Evolutionary conservation across 2,888 invertebrate species (phyloP), one percentile per base, ranked within the genome.

Genomic region (Heliothis peltigera): DNA sequence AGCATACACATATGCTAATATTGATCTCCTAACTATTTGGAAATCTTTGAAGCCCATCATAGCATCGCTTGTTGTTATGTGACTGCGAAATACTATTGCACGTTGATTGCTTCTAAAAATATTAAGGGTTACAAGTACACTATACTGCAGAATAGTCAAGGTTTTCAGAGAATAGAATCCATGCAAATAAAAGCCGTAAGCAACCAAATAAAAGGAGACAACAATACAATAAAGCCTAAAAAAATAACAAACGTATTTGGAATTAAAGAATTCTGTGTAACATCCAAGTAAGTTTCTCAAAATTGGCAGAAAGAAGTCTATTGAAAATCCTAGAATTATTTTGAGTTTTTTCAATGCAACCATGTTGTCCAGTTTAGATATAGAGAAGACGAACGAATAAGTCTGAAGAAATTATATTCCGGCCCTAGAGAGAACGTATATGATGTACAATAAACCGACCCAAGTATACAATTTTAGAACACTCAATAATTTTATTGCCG

Each of bases 81-180:
- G n/a, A 0, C 0, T 52, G n/a, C 10, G n/a, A 19, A 53, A 58
- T 52, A 15, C 25, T 0, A 7, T n/a, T 2, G 18, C 4, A 19
- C 42, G 42, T 19, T 42, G n/a, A 25, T 58, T 42, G n/a, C 53
- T 25, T 6, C 25, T 58, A 4, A 53, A n/a, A 18, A 58, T 28
- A 25, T 19, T 15, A 17, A 10, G 22, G 7, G n/a, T 0, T 10
- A 4, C 15, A 18, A 8, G 19, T 10, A 8, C n/a, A n/a, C 18
- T 0, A n/a, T 18, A 35, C 18, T 60, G 32, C 0, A 60, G n/a
- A 4, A 0, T 0, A 32, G 0, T 0, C 8, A 56, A 0, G 46
- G 8, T 10, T 8, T 10, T 28, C 8, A 10, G 1, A 4, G 10
- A 44, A 8, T 8, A 8, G 10, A 8, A 8, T 1, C 28, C 28